Base-by-base conservation (phyloP, 2,888 invertebrate species). In the Nasonovia ribisnigri region DNA sequence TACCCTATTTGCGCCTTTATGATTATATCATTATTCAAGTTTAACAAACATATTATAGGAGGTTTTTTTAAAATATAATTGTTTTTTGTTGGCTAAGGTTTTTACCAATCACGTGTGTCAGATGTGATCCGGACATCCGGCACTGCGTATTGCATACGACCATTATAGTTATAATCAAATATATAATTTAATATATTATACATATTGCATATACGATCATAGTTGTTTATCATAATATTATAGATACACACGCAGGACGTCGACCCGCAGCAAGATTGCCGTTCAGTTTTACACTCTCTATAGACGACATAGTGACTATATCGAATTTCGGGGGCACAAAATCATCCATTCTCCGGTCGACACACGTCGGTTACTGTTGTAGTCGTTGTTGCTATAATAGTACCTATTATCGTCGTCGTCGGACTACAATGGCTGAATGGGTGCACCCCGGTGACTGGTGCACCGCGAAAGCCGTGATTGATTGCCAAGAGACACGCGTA, bases 401-500 rank as follows among this genome's bases (percentile, higher is more conserved):
- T 77, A 42, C 77, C 88, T 51, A 88, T 77, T 36, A 48, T 48
- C 36, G 36, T 77, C 26, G 29, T 36, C 42, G 57, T 36, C 20
- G 29, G 46, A 26, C 26, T 46, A 54, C 43, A 24, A 90, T 48
- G 48, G 36, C 92, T 60, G 46, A 88, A 77, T 54, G 92, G 92
- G 92, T 88, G 77, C 54, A 77, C 26, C 13, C 77, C 92, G 88
- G 92, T 88, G 92, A 92, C 92, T 92, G 92, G 92, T 51, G 92
- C 57, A 54, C 77, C 77, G 77, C 36, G 84, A 1, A 4, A 16
- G 77, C 20, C 13, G 8, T 92, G 92, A 92, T 92, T 88, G 92
- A 92, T 92, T n/a, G 48, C 13, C 29, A 42, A 60, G 54, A 84
- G n/a, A 51, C 26, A 84, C 5, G 51, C 16, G 84, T 36, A 77